Percentiles rank a stretch among this genome's conserved stretches.
phyloP scores from a whole-genome alignment of 2,888 invertebrate species.

The Agrotis exclamationis region DNA sequence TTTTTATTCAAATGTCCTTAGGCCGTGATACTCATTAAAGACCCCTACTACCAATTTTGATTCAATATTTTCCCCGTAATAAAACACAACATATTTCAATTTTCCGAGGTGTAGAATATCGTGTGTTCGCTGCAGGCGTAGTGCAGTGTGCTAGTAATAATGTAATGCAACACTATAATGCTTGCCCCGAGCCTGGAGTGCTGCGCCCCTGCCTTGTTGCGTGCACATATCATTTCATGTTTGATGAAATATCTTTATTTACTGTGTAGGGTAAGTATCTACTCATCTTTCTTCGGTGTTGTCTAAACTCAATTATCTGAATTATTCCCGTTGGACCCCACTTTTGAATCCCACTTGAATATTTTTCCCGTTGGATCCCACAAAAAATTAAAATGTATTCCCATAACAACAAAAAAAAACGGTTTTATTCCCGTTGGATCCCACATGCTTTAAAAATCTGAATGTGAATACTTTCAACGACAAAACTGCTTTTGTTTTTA shows the following conservation, averaged over 20 bases:
- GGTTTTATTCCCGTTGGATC: no score
- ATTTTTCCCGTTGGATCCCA: no score
- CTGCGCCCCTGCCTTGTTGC: conserved; percentile 24
- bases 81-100: conserved; percentile 30
- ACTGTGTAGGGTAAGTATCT: conserved; percentile 10
- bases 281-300: not conserved
- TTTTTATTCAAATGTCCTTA: not conserved
- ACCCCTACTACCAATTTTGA: conserved; percentile 2
- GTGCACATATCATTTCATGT: conserved; percentile 31
- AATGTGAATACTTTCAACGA: no score
- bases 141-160: conserved; percentile 62
- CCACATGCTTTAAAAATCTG: no score
- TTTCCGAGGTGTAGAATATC: conserved; percentile 38
- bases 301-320: no score
- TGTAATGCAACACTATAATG: conserved; percentile 85
- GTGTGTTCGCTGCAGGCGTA: conserved; percentile 49
- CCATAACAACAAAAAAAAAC: no score
- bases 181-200: conserved; percentile 72
- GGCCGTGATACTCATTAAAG: not conserved
- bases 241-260: conserved; percentile 29
- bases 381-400: no score
- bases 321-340: no score
- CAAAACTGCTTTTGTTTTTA: no score
- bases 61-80: conserved; percentile 24
- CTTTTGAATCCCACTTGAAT: no score